Evolutionary conservation across 2,113 vertebrate species (phyloP).

Genomic region (Daphoenositta chrysoptera): DNA sequence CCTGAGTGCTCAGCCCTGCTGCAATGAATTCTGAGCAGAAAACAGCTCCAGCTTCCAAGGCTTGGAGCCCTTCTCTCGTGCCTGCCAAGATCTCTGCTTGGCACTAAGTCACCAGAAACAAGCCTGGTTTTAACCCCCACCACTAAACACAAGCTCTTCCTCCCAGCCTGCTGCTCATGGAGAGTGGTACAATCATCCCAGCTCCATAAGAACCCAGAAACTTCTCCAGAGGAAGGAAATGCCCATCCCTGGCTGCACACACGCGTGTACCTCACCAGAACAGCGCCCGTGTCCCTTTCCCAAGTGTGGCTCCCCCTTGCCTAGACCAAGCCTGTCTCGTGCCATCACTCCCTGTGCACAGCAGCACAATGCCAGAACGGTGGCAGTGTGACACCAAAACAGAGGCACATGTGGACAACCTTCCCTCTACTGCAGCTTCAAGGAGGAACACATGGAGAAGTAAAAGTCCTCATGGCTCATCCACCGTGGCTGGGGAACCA

Average conservation of each 20-base stretch:
- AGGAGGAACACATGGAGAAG: neutral
- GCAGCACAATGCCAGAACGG: rapidly evolving
- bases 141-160: neutral
- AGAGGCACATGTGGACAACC: rapidly evolving
- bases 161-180: neutral
- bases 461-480: neutral
- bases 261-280: rapidly evolving
- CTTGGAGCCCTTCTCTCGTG: neutral
- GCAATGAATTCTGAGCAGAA: neutral
- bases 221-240: neutral
- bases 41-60: neutral
- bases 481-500: neutral
- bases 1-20: neutral
- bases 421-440: neutral
- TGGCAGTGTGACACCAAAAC: neutral
- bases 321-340: rapidly evolving
- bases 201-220: neutral
- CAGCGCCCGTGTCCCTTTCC: rapidly evolving
- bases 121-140: neutral
- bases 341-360: rapidly evolving
- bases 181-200: neutral
- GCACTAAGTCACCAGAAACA: neutral
- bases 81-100: neutral
- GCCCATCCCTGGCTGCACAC: neutral
- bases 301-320: rapidly evolving